Evolutionary conservation across 1,140 invertebrate genomes (phyloP), one percentile per base, ranked within the genome.

Genomic region (Nomia melanderi): DNA sequence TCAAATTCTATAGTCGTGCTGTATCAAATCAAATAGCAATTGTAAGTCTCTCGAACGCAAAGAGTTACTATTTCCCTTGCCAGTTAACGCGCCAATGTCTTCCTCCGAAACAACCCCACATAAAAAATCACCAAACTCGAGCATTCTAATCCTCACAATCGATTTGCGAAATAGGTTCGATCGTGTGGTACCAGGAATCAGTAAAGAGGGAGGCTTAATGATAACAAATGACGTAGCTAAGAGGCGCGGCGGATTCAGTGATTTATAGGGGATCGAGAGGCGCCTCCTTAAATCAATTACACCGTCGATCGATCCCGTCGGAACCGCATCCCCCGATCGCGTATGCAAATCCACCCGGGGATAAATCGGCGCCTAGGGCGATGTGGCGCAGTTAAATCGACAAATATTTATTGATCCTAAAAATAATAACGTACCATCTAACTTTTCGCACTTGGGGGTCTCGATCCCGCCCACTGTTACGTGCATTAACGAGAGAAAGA

Each of bases 151-250:
- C 50, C 50, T 3, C 23, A 8, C 31, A 17, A 64, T 71, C 59
- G 23, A 25, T 33, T 47, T 6, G 17, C 0, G 27, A 71, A 47
- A 60, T 33, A 33, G 33, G 1, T 41, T 14, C 11, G 29, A 2
- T 0, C 31, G 33, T 1, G 33, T n/a, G n/a, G 50, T 36, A 69
- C 53, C 36, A 25, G 54, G 64, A 57, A 67, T 59, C 64, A 64
- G 64, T 67, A 59, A 76, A 66, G 8, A 36, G 39, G 14, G 54
- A 6, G 14, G 27, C 53, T 50, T 82, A 82, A 83, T 72, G 80
- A 78, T 81, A 83, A 82, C 60, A 70, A 83, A 78, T 75, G 80
- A 74, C 57, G 59, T 39, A 12, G 6, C 12, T 78, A 78, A 83
- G 70, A 78, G 81, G 62, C 41, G 25, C 36, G 50, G 63, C 69